phyloP scores from a whole-genome alignment of 2,113 vertebrate species.

The Daphoenositta chrysoptera region DNA sequence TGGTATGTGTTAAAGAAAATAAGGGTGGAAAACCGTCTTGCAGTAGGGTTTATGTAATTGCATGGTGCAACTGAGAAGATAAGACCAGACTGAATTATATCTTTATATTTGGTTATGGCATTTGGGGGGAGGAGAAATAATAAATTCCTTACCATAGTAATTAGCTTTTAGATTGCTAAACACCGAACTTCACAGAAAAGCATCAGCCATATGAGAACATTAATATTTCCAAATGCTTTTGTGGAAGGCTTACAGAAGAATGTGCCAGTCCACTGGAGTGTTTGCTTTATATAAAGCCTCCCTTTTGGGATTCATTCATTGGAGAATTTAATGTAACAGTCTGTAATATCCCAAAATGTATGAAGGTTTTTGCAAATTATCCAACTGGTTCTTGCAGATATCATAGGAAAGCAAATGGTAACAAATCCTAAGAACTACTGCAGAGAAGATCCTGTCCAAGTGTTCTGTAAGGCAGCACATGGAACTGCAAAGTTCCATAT shows the following conservation, averaged over 20 bases:
- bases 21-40: background rate
- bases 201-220: background rate
- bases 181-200: background rate
- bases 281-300: background rate
- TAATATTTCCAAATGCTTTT: background rate
- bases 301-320: background rate
- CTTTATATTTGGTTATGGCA: background rate
- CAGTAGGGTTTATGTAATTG: background rate
- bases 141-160: background rate
- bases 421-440: background rate
- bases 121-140: background rate
- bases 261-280: background rate
- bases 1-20: slow-evolving; percentile 66
- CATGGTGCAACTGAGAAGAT: background rate
- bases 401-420: background rate
- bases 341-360: background rate
- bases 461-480: background rate
- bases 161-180: background rate
- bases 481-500: background rate
- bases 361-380: background rate
- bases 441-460: background rate
- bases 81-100: background rate
- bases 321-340: background rate
- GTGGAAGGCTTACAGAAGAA: background rate
- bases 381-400: background rate